These are phyloP conservation scores for Aspidiotus rigidus DNA, from an alignment of 2,888 invertebrate species.

Conservation along the genomic window DNA sequence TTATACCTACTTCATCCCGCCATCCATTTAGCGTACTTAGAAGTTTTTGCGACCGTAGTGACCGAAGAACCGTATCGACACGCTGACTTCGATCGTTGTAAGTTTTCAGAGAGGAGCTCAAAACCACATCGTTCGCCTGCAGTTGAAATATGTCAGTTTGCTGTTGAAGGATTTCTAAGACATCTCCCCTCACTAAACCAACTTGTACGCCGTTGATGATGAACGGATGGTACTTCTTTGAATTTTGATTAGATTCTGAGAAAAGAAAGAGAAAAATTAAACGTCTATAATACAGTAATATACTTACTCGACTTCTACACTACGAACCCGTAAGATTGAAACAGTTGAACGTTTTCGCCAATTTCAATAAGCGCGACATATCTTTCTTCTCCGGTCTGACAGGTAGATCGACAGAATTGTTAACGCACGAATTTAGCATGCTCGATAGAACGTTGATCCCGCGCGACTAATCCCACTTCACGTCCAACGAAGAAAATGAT, in stretches of 20 bases:
- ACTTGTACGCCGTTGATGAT: constrained; percentile 82
- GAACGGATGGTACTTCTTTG: constrained; percentile 72
- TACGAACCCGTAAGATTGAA: constrained; percentile 73
- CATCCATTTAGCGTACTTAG: constrained; percentile 79
- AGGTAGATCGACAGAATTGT: no score
- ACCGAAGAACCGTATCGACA: constrained; percentile 67
- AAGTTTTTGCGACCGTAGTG: constrained; percentile 63
- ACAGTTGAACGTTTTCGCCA: constrained; percentile 80
- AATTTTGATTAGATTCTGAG: no score
- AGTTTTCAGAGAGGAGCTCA: constrained; percentile 79
- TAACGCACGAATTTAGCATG: no score
- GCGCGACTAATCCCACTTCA: no score
- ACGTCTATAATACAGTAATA: neutral
- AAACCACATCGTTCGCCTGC: constrained; percentile 62
- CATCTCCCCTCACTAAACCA: constrained; percentile 75
- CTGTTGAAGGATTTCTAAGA: constrained; percentile 66
- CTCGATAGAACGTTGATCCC: no score
- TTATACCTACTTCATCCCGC: constrained; percentile 72
- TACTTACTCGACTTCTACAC: constrained; percentile 20
- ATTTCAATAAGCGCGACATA: constrained; percentile 62
- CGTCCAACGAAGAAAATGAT: no score
- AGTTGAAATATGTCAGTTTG: constrained; percentile 74
- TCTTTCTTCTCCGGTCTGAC: constrained; percentile 8
- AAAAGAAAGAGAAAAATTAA: neutral
- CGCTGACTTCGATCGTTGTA: constrained; percentile 70